A percentile compares a stretch with the other conserved stretches of the same genome.
Conservation (phyloP, 35 echinoderm and acorn worm species). For the Heliocidaris erythrogramma region DNA sequence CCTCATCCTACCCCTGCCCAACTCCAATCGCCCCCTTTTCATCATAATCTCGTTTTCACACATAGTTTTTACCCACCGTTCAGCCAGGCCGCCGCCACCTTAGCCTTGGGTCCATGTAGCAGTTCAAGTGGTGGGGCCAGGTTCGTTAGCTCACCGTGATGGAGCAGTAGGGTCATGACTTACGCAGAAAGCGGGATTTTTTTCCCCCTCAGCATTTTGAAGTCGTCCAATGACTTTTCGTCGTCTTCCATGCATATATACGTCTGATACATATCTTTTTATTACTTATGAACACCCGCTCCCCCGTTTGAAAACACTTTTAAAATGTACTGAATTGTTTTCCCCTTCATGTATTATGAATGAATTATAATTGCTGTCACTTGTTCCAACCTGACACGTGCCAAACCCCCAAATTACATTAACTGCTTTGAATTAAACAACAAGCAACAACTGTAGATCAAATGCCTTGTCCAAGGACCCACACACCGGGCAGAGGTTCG, state of each 20-base stretch:
- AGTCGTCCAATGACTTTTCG: neutral
- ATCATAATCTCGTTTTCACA: neutral
- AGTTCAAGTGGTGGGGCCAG: neutral
- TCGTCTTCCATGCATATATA: neutral
- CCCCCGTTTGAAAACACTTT: too few relatives aligned
- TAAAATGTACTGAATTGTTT: too few relatives aligned
- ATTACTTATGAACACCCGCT: too few relatives aligned
- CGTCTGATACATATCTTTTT: too few relatives aligned
- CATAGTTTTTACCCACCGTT: neutral
- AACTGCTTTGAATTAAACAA: too few relatives aligned
- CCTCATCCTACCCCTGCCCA: neutral
- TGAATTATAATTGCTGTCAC: too few relatives aligned
- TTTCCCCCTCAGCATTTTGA: neutral
- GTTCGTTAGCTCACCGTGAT: neutral
- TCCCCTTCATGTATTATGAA: too few relatives aligned
- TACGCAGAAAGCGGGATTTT: neutral
- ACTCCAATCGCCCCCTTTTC: neutral
- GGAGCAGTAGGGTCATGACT: slow-evolving; percentile 28
- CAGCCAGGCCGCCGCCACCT: neutral
- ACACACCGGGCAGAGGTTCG: too few relatives aligned
- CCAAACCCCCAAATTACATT: too few relatives aligned
- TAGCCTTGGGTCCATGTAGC: neutral
- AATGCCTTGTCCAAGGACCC: too few relatives aligned
- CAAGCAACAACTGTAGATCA: too few relatives aligned
- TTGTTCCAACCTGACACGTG: too few relatives aligned